These are phyloP conservation scores for Callipepla squamata DNA, from an alignment of 2,113 vertebrate species.

Conservation along the genomic window DNA sequence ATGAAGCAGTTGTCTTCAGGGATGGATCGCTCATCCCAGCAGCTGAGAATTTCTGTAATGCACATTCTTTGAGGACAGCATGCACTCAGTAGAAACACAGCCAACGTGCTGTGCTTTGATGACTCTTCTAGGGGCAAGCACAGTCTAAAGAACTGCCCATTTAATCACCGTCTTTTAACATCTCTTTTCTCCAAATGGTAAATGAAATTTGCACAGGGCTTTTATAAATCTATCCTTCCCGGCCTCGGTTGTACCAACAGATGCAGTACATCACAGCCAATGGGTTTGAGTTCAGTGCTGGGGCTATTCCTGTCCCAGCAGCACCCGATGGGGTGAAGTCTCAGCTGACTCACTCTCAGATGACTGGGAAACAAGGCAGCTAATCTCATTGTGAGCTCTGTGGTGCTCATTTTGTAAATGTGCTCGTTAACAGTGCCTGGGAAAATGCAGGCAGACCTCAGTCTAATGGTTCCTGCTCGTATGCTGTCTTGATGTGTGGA, in stretches of 20 bases:
- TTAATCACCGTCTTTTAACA: neutral
- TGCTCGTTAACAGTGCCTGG: neutral
- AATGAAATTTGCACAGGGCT: neutral
- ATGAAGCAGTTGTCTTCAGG: neutral
- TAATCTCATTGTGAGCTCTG: neutral
- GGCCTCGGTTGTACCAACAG: neutral
- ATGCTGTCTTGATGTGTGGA: neutral
- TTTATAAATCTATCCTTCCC: neutral
- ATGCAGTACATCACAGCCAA: too few relatives aligned
- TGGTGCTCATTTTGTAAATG: neutral
- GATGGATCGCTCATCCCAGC: neutral
- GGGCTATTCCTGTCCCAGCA: neutral
- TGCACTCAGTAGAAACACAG: neutral
- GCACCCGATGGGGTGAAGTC: neutral
- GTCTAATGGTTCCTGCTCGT: neutral
- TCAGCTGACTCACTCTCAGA: neutral
- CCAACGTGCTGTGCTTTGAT: neutral
- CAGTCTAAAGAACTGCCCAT: neutral
- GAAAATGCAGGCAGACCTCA: neutral
- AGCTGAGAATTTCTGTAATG: neutral
- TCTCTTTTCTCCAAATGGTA: neutral
- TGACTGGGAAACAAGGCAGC: neutral
- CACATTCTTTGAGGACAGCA: fast-evolving
- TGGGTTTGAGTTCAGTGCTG: fast-evolving
- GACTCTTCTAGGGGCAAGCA: neutral